A percentile compares a stretch with the other conserved stretches of the same genome.
Conservation (phyloP, 2,797 vertebrate species). For the Gambusia yucatana region DNA sequence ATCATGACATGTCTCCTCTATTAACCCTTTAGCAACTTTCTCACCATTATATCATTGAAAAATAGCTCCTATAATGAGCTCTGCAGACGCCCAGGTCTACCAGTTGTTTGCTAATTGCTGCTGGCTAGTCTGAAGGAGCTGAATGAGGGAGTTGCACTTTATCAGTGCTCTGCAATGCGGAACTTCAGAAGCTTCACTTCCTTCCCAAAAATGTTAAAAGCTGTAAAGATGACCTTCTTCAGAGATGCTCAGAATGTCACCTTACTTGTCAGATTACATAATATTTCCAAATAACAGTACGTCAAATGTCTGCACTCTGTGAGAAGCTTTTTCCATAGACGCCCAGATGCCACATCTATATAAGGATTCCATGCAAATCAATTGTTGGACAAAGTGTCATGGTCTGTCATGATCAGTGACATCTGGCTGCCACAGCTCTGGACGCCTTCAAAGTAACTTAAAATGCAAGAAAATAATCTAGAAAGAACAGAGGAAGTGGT, state of each 20-base stretch:
- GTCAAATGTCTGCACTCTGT: not conserved
- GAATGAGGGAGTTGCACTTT: too few species aligned
- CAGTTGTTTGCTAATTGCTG: too few species aligned
- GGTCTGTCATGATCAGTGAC: slow-evolving; percentile 13
- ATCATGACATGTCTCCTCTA: too few species aligned
- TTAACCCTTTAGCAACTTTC: too few species aligned
- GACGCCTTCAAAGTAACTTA: slow-evolving; percentile 13
- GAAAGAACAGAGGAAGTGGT: not conserved
- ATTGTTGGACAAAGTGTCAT: not conserved
- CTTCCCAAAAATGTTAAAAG: not conserved
- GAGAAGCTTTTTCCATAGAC: not conserved
- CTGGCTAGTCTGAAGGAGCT: too few species aligned
- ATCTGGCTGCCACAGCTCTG: not conserved
- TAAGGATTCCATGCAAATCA: slow-evolving; percentile 6
- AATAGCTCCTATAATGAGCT: too few species aligned
- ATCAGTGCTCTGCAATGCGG: too few species aligned
- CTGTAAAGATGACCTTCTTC: not conserved
- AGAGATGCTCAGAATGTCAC: not conserved
- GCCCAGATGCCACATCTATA: slow-evolving; percentile 2
- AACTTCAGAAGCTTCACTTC: not conserved
- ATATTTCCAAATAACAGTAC: not conserved
- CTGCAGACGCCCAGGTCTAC: too few species aligned
- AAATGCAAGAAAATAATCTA: slow-evolving; percentile 6
- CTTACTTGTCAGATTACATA: not conserved
- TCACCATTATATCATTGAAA: too few species aligned